Evolutionary conservation across 2,113 vertebrate genomes (phyloP).

Genomic region (Hiodon tergisus): DNA sequence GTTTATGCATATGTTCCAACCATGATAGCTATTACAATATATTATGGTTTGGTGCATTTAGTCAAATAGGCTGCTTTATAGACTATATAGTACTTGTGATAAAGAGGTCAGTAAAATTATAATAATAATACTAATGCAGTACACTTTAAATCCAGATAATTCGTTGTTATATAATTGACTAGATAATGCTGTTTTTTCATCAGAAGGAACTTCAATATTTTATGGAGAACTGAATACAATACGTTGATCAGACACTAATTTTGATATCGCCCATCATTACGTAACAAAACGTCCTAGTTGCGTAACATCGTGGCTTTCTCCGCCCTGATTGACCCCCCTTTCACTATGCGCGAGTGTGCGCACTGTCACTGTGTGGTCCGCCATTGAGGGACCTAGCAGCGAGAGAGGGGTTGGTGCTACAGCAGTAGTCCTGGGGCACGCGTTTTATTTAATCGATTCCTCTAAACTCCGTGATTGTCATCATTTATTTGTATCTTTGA

Average conservation of each 20-base stretch:
- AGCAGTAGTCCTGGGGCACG: constrained; percentile 36
- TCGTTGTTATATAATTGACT: too few species aligned
- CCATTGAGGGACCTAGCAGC: constrained; percentile 57
- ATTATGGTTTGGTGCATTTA: too few species aligned
- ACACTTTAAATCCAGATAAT: too few species aligned
- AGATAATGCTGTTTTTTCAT: too few species aligned
- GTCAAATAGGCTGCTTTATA: too few species aligned
- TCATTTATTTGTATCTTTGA: neutral
- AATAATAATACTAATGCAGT: too few species aligned
- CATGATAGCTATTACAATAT: too few species aligned
- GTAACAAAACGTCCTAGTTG: constrained; percentile 52
- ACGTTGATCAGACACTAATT: constrained; percentile 21
- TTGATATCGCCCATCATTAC: constrained; percentile 42
- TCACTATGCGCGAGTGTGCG: constrained; percentile 39
- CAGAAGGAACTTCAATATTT: too few species aligned
- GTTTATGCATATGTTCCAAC: too few species aligned
- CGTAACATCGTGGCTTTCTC: constrained; percentile 42
- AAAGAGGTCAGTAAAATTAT: too few species aligned
- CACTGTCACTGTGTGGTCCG: constrained; percentile 35
- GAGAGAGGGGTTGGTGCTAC: constrained; percentile 54
- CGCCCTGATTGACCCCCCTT: constrained; percentile 9
- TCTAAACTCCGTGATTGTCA: constrained; percentile 30
- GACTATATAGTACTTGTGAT: too few species aligned
- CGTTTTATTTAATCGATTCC: constrained; percentile 32
- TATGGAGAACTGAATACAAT: neutral